Evolutionary conservation across 2,797 vertebrate species (phyloP).

Genomic region (Dicrostonyx torquatus): DNA sequence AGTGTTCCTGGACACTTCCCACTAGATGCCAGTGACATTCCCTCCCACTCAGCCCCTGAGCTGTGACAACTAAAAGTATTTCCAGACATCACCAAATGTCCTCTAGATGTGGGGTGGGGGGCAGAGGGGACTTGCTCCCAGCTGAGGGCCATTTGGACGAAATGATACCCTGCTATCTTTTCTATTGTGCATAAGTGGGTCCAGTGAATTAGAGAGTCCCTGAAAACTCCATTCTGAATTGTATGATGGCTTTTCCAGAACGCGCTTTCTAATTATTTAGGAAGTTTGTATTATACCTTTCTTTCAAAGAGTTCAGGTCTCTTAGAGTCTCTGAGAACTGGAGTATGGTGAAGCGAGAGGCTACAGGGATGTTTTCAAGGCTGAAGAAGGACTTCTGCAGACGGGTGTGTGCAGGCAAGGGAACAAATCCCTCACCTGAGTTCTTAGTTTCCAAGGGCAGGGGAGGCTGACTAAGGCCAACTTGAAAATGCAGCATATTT

Average conservation of each 20-base stretch:
- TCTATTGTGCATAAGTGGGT: background rate
- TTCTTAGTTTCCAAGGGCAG: background rate
- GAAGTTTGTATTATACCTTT: background rate
- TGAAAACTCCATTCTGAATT: background rate
- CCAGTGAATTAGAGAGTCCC: constrained; percentile 1
- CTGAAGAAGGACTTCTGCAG: background rate
- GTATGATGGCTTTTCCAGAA: background rate
- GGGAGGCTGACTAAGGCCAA: background rate
- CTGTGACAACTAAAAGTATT: constrained; percentile 25
- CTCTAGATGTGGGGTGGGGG: fast-evolving
- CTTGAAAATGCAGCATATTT: background rate
- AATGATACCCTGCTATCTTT: background rate
- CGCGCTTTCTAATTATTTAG: background rate
- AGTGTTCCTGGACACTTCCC: background rate
- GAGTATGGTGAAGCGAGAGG: background rate
- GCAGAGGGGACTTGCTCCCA: background rate
- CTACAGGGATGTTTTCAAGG: background rate
- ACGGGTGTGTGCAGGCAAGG: background rate
- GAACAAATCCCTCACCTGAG: too few relatives aligned
- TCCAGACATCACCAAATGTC: background rate
- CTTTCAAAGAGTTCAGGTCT: background rate
- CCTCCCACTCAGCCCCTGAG: background rate
- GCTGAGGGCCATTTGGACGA: background rate
- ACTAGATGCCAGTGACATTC: background rate
- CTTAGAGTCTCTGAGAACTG: background rate